Conservation (phyloP, 2,113 vertebrate species). For the Perca fluviatilis region DNA sequence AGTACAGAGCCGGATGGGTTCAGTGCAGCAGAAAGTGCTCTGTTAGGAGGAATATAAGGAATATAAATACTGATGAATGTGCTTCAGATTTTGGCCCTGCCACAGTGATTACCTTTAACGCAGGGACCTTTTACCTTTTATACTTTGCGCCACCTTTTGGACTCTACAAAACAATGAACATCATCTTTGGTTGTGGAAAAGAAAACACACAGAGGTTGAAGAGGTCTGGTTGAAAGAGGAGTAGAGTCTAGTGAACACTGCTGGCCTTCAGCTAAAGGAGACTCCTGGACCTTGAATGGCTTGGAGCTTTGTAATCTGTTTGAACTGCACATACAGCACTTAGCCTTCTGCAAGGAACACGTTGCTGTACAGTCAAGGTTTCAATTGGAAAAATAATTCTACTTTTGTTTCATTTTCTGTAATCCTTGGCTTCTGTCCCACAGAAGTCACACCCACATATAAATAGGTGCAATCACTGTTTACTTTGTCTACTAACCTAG, state of each 20-base stretch:
- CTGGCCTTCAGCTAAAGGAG: conserved; percentile 41
- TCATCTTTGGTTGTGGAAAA: conserved; percentile 45
- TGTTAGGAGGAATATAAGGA: no score
- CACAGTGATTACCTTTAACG: conserved; percentile 69
- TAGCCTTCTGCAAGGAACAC: conserved; percentile 15
- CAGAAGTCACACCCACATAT: not conserved
- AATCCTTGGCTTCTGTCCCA: not conserved
- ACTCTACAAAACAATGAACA: conserved; percentile 48
- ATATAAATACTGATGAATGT: conserved; percentile 76
- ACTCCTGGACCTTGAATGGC: conserved; percentile 32
- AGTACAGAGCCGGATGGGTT: conserved; percentile 71
- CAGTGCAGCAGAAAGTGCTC: conserved; percentile 22
- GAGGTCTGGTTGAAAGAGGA: conserved; percentile 25
- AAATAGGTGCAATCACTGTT: not conserved
- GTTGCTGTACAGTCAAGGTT: conserved; percentile 2
- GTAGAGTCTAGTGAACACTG: not conserved
- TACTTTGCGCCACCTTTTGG: conserved; percentile 64
- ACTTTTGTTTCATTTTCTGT: not conserved
- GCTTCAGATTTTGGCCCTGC: conserved; percentile 73
- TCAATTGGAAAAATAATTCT: not conserved
- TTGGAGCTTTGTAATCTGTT: conserved; percentile 50
- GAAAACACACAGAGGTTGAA: conserved; percentile 41
- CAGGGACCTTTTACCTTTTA: conserved; percentile 54
- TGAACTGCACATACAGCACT: conserved; percentile 43
- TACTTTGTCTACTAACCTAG: conserved; percentile 1